Conservation (phyloP, 2,888 invertebrate species). For the Hanleya hanleyi region DNA sequence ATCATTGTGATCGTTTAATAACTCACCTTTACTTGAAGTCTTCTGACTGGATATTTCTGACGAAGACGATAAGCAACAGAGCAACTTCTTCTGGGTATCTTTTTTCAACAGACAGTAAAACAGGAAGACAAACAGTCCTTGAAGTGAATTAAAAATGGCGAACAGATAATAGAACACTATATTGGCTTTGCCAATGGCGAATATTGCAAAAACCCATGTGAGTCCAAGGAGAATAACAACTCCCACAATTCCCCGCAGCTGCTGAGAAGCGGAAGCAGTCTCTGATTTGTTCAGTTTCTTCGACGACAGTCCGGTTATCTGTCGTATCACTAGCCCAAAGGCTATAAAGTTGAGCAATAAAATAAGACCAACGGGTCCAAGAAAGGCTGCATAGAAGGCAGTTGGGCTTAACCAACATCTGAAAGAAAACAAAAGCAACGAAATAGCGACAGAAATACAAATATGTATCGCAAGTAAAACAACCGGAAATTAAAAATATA, state of each 20-base stretch:
- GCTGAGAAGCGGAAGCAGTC: conserved; percentile 41
- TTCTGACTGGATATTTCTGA: conserved; percentile 25
- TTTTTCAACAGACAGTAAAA: conserved; percentile 66
- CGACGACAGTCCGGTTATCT: conserved; percentile 42
- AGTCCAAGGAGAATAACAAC: conserved; percentile 65
- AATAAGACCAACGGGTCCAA: conserved; percentile 72
- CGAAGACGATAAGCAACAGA: conserved; percentile 19
- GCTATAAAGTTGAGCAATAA: conserved; percentile 72
- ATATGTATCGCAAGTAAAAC: no score
- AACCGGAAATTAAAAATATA: no score
- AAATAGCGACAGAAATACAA: background rate
- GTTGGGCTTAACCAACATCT: conserved; percentile 65
- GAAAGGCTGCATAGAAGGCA: conserved; percentile 62
- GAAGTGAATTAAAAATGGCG: conserved; percentile 66
- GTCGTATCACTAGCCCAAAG: conserved; percentile 71
- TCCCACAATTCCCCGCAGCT: conserved; percentile 58
- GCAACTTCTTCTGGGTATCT: conserved; percentile 57
- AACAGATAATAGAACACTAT: conserved; percentile 67
- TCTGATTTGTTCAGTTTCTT: conserved; percentile 55
- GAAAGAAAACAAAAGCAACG: conserved; percentile 13
- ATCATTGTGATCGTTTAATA: no score
- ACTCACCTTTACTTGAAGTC: conserved; percentile 37
- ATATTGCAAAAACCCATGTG: conserved; percentile 68
- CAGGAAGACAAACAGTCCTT: conserved; percentile 70
- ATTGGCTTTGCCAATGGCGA: conserved; percentile 55